Base-by-base conservation (phyloP, 2,797 vertebrate genomes). In the Austrolebias charrua region DNA sequence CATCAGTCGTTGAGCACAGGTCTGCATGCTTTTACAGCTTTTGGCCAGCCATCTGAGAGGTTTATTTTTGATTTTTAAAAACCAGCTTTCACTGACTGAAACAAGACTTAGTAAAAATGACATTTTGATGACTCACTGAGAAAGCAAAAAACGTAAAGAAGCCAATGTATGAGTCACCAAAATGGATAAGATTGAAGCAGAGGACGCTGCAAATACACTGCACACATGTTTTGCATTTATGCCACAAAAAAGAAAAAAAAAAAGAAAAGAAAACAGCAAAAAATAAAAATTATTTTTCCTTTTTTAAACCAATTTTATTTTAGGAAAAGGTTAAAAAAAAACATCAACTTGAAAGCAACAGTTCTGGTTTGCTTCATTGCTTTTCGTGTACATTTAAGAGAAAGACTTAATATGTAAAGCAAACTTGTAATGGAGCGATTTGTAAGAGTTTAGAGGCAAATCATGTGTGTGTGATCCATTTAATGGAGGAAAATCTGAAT, bases 391-490 rank as follows among this genome's bases (percentile, higher is more conserved):
- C 24, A 47, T 62, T 45, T 51, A 48, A 68, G 38, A 20, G 45
- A 67, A 46, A 18, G 4, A 68, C 60, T n/a, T 63, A 10, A 64
- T 33, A 45, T 33, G 45, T 1, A 45, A 29, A 20, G 42, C 9
- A 63, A 43, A 58, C 72, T 44, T 57, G 54, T 44, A 78, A 64
- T 51, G 48, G 24, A 38, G 53, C 52, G 58, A 58, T 58, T 58
- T 76, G 51, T 66, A 53, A 66, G 65, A 69, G 53, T 70, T 9
- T 53, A 58, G 19, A 40, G 60, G 15, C 29, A 76, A 85, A 83
- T 78, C 63, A 57, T 48, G 5, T 19, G 54, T 42, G 29, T 31
- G 19, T 51, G 60, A 72, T 50, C 44, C 65, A 63, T 78, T 86
- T 71, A 50, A 73, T 43, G 75, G 71, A 79, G 64, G 68, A 73